Evolutionary conservation across 2,113 vertebrate species (phyloP).

Genomic region (Myrmecobius fasciatus): DNA sequence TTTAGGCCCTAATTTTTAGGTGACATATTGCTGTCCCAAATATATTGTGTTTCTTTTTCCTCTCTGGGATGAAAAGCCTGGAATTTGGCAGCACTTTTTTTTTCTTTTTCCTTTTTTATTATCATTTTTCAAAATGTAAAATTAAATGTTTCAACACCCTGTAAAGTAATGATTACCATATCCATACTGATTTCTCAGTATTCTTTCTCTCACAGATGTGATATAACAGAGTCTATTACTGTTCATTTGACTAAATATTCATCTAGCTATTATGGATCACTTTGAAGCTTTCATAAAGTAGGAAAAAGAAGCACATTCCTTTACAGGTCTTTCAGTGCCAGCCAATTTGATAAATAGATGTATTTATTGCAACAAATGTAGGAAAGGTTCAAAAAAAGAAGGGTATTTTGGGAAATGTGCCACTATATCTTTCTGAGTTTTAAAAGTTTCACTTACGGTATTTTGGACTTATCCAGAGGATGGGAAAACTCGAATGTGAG

Average conservation of each 20-base stretch:
- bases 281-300: constrained; percentile 49
- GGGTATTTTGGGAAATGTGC: background rate
- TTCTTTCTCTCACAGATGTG: constrained; percentile 37
- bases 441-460: background rate
- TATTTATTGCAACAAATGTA: constrained; percentile 69
- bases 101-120: background rate
- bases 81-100: background rate
- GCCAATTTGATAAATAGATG: constrained; percentile 66
- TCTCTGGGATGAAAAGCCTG: background rate
- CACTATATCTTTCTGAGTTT: background rate
- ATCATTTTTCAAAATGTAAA: constrained; percentile 52
- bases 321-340: constrained; percentile 60
- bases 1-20: background rate
- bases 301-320: background rate
- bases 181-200: background rate
- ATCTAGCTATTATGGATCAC: constrained; percentile 62
- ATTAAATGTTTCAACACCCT: constrained; percentile 10
- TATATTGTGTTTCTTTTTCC: background rate
- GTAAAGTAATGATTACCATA: constrained; percentile 16
- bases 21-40: background rate
- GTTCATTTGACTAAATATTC: constrained; percentile 63
- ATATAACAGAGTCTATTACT: constrained; percentile 55
- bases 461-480: background rate
- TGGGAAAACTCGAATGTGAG: background rate
- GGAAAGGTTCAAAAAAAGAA: constrained; percentile 63